Conservation (phyloP, 2,888 invertebrate genomes). For the Altica lythri region DNA sequence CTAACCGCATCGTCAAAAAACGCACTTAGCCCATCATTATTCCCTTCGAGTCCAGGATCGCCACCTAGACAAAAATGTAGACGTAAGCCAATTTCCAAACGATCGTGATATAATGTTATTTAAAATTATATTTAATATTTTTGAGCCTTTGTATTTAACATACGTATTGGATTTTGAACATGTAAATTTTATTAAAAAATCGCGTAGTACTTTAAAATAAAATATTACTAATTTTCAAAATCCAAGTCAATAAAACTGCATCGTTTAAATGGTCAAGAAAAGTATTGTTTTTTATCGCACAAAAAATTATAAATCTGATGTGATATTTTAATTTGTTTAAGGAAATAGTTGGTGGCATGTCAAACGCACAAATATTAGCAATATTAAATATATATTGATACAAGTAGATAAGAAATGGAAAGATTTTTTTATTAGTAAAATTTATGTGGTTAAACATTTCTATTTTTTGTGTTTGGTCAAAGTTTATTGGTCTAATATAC, state of each 20-base stretch:
- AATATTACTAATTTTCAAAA: background rate
- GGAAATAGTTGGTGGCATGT: conserved; percentile 12
- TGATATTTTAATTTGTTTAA: conserved; percentile 23
- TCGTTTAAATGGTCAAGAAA: conserved; percentile 35
- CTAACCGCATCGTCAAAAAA: conserved; percentile 61
- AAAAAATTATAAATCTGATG: conserved; percentile 24
- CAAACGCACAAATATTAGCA: conserved; percentile 17
- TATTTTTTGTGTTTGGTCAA: no score
- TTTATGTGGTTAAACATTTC: no score
- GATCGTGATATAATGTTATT: conserved; percentile 49
- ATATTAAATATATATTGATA: background rate
- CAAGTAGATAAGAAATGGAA: background rate
- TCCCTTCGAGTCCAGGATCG: conserved; percentile 44
- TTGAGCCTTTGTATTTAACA: conserved; percentile 44
- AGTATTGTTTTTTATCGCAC: conserved; percentile 30
- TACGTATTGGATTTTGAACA: no score
- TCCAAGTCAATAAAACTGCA: background rate
- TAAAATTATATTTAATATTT: conserved; percentile 41
- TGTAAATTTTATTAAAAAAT: conserved; percentile 3
- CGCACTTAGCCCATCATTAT: conserved; percentile 61
- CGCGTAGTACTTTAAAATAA: background rate
- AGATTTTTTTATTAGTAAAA: background rate
- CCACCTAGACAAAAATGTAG: conserved; percentile 54
- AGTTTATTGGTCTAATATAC: no score
- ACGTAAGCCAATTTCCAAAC: conserved; percentile 50